Evolutionary conservation across 2,888 invertebrate genomes (phyloP).

Genomic region (Vesta saturnalis): DNA sequence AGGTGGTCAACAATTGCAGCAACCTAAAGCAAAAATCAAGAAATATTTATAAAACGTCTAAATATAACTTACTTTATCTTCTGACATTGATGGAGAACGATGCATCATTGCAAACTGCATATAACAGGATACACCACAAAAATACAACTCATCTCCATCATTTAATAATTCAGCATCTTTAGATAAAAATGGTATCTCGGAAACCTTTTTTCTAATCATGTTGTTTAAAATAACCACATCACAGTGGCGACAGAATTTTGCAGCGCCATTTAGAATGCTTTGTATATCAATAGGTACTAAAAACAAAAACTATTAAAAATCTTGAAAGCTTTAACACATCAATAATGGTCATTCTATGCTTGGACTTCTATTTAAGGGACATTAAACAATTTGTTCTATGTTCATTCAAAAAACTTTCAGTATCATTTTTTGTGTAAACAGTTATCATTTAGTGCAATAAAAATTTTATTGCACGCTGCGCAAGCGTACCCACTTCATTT

Average conservation of each 20-base stretch:
- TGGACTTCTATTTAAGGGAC: too few relatives aligned
- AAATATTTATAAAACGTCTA: background rate
- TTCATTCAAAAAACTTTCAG: too few relatives aligned
- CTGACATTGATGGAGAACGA: slow-evolving; percentile 66
- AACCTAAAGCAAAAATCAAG: slow-evolving; percentile 57
- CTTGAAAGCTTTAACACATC: too few relatives aligned
- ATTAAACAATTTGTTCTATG: too few relatives aligned
- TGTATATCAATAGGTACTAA: slow-evolving; percentile 85
- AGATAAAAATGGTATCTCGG: slow-evolving; percentile 78
- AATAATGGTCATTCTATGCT: too few relatives aligned
- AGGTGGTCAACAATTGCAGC: slow-evolving; percentile 68
- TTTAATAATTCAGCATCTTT: slow-evolving; percentile 70
- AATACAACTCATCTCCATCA: slow-evolving; percentile 76
- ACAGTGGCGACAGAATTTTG: slow-evolving; percentile 92
- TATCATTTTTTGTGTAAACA: too few relatives aligned
- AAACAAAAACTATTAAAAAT: background rate
- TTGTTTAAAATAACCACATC: slow-evolving; percentile 90
- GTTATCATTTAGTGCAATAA: too few relatives aligned
- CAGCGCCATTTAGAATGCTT: slow-evolving; percentile 88
- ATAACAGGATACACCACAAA: slow-evolving; percentile 91
- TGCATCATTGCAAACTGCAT: slow-evolving; percentile 82
- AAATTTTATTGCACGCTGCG: too few relatives aligned
- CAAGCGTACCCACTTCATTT: too few relatives aligned
- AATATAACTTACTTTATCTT: slow-evolving; percentile 65
- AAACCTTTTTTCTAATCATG: slow-evolving; percentile 80